Evolutionary conservation across 37 sponge, comb jelly and placozoan species (phyloP), one percentile per base, ranked within the genome.

Genomic region (Aphrocallistes beatrix): DNA sequence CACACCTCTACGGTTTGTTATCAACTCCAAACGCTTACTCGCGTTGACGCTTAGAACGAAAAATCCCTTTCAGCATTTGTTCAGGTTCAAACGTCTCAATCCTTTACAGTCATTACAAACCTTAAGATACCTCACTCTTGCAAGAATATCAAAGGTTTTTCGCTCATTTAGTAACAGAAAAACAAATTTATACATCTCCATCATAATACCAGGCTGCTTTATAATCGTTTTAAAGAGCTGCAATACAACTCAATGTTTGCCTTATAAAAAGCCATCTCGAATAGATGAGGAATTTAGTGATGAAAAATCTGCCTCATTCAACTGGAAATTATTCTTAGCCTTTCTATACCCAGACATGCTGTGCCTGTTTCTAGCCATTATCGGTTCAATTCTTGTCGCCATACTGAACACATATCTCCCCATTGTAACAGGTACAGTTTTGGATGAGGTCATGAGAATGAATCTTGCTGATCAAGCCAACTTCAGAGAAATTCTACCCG

Each of bases 341-440:
- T 60, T 60, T 28, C 75, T 60, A 19, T 60, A 60, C 75, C 75
- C 75, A 60, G 75, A 60, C n/a, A 21, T 60, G n/a, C n/a, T 60
- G 28, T 60, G n/a, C n/a, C n/a, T 60, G 25, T 3, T 60, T 3
- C 8, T 60, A 60, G 8, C 75, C 10, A 28, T 60, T 25, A 60
- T 60, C n/a, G 75, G 75, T 13, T 60, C 75, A 60, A 28, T 60
- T 30, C 1, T 60, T 3, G 75, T 60, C 17, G 75, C 75, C 3
- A 60, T 60, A 19, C 3, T 60, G 32, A 60, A 60, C 34, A 60
- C 75, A 60, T 60, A 60, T 60, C n/a, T 60, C 6, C 75, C 75
- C 8, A 30, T 60, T 3, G 75, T 30, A 13, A 60, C 75, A 25
- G 75, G 75, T 19, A 60, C 10, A 25, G 1, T 60, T 3, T 30